Conservation (phyloP, 2,113 vertebrate species). For the Lamprotornis superbus region DNA sequence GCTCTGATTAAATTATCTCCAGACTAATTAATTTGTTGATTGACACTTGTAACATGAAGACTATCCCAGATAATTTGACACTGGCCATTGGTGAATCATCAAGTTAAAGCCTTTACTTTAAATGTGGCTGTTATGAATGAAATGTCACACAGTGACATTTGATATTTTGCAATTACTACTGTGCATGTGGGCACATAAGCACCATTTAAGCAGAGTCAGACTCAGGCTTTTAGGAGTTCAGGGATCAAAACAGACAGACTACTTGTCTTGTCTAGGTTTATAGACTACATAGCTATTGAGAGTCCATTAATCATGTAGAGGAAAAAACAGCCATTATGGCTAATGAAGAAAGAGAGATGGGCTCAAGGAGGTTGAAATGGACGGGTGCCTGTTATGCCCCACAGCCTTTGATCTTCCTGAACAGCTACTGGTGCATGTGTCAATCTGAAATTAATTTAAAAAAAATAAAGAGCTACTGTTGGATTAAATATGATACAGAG, state of each 20-base stretch:
- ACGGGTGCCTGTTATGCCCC: neutral
- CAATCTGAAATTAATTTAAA: neutral
- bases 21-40: neutral
- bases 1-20: constrained; percentile 5
- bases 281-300: neutral
- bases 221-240: constrained; percentile 21
- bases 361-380: neutral
- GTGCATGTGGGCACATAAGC: neutral
- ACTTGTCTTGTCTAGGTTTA: constrained; percentile 36
- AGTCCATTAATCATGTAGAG: neutral
- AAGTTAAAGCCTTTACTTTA: constrained; percentile 4
- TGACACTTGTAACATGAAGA: neutral
- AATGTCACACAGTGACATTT: constrained; percentile 44
- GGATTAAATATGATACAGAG: neutral
- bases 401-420: neutral
- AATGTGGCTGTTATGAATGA: constrained; percentile 28
- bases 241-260: constrained; percentile 6
- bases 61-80: neutral
- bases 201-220: constrained; percentile 22
- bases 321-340: neutral
- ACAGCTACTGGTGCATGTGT: neutral
- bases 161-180: constrained; percentile 3
- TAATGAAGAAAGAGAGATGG: neutral
- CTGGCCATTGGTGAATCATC: neutral
- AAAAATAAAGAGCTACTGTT: neutral